Base-by-base conservation (phyloP, 2,113 vertebrate species). In the Glareola pratincola region DNA sequence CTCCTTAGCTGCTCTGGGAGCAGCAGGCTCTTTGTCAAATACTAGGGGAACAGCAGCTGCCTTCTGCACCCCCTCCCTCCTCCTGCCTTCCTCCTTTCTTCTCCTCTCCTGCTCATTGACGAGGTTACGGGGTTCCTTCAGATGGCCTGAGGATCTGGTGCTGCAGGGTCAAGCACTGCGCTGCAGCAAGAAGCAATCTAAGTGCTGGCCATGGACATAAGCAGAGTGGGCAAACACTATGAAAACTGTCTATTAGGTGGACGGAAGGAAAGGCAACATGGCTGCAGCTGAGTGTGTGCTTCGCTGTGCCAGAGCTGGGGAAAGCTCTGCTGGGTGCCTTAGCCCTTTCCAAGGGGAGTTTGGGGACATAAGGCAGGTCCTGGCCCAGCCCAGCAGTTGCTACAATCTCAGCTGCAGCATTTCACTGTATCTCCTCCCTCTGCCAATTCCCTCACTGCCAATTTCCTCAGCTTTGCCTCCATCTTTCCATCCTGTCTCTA, bases 81-180 rank as follows among this genome's bases (percentile, higher is more conserved):
- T 57, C 26, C 72, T 90, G 47, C 63, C 54, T 56, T 78, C 20
- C 50, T 71, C 54, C 56, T 71, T 79, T 64, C 45, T 56, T 21
- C 36, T 51, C n/a, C n/a, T 67, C 14, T 78, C 6, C 41, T 0
- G 0, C 22, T 39, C 2, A 3, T 0, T 23, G 43, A 6, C 63
- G 81, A 45, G 53, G 36, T 63, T 87, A 12, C 16, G 32, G 63
- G 48, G 39, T 63, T 75, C 17, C 64, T 81, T 63, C 27, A 43
- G 43, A 13, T 20, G 23, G 13, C 45, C 68, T 2, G 16, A 72
- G 74, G 51, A 62, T 71, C 57, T 41, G 27, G 21, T 60, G 62
- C 41, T 84, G 43, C 60, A 57, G 48, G 27, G 32, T 57, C 50
- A 71, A 64, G 68, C 63, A 19, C 4, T 48, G 85, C 27, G 30